Conservation (phyloP, 2,113 vertebrate species). For the Corythornis cristatus region DNA sequence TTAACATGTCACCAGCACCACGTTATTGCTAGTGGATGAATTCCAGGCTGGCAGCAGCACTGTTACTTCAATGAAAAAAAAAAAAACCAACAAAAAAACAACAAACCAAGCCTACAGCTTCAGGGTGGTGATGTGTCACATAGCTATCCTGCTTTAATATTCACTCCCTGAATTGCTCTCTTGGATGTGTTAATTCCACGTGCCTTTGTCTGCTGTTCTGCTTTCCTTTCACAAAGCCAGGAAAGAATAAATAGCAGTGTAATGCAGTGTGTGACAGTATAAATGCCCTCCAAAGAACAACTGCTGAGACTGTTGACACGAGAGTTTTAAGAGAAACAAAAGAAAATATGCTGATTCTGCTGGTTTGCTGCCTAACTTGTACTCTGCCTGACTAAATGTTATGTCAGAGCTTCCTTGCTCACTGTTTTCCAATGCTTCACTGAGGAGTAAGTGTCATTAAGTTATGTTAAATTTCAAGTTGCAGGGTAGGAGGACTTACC, state of each 20-base stretch:
- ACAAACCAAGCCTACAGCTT: background rate
- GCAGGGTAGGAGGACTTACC: background rate
- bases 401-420: slow-evolving; percentile 2
- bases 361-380: slow-evolving; percentile 21
- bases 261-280: slow-evolving; percentile 1
- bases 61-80: background rate
- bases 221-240: slow-evolving; percentile 22
- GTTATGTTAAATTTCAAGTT: background rate
- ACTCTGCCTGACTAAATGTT: slow-evolving; percentile 49
- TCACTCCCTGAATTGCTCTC: slow-evolving; percentile 38
- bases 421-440: background rate
- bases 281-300: slow-evolving; percentile 60
- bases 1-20: background rate
- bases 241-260: slow-evolving; percentile 48
- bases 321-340: slow-evolving; percentile 51
- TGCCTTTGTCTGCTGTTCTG: slow-evolving; percentile 39
- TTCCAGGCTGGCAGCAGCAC: background rate
- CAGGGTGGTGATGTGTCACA: background rate
- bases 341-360: slow-evolving; percentile 52
- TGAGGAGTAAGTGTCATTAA: background rate
- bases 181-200: slow-evolving; percentile 59
- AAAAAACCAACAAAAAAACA: no score
- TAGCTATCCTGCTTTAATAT: slow-evolving; percentile 35
- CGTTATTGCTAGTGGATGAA: background rate
- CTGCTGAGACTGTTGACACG: slow-evolving; percentile 59